Evolutionary conservation across 2,888 invertebrate genomes (phyloP), one percentile per base, ranked within the genome.

Genomic region (Ceriagrion tenellum): DNA sequence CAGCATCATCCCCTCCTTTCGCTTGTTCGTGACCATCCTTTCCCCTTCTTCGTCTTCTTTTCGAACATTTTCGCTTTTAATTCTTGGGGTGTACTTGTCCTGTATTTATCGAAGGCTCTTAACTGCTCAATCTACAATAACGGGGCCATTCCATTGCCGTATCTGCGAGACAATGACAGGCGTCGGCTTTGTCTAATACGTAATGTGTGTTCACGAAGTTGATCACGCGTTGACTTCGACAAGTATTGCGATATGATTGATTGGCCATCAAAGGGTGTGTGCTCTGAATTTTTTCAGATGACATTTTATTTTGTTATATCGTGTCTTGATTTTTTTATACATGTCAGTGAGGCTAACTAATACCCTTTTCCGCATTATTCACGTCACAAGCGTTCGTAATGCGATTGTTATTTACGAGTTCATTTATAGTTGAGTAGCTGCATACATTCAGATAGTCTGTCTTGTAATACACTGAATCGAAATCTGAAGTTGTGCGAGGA

Each of bases 61-160:
- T 69, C 47, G n/a, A 74, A 10, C 59, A 8, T 59, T 8, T 59
- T 93, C 47, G n/a, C 47, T 93, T 69, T 69, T 69, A 40, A 63
- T 93, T 40, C 93, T 26, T 10, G 47, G 69, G 69, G 69, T 93
- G 93, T 93, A 69, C 93, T 93, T 93, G 93, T 93, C 93, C 93
- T 74, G 74, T 93, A 74, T 74, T 93, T 93, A 93, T 93, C 69
- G 26, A 13, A 74, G 63, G 12, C 47, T 47, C 74, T 69, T 69
- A 93, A 93, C 69, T 93, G 69, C 69, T 93, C 69, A 47, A 93
- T 93, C 93, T 69, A 55, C 35, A 47, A 55, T 69, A 35, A 26
- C 30, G 40, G 59, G 63, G 30, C 35, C 89, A 26, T 81, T 16
- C 81, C 13, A 35, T 30, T 26, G 81, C 35, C 35, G 18, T 81